Conservation (phyloP, 2,113 vertebrate genomes). For the Ornithorhynchus anatinus region DNA sequence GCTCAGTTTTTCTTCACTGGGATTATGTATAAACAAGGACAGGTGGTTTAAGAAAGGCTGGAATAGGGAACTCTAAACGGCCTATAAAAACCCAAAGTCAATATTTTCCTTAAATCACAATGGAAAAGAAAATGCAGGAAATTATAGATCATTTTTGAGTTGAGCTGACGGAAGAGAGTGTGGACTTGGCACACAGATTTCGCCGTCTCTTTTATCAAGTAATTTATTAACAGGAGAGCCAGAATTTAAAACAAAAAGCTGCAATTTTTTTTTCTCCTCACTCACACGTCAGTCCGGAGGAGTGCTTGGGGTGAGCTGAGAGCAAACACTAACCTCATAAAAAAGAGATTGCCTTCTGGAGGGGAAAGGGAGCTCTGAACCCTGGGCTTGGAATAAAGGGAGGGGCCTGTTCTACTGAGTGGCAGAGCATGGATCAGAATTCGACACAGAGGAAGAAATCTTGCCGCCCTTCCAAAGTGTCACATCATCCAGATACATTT, state of each 20-base stretch:
- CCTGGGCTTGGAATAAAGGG: background rate
- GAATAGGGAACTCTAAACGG: background rate
- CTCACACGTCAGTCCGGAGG: too few species aligned
- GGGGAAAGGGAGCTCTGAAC: background rate
- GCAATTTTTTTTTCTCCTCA: background rate
- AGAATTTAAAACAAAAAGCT: background rate
- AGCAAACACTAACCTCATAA: too few species aligned
- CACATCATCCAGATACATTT: background rate
- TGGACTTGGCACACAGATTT: background rate
- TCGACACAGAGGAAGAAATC: background rate
- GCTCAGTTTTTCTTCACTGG: background rate
- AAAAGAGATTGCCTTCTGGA: too few species aligned
- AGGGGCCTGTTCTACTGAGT: background rate
- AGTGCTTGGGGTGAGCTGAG: too few species aligned
- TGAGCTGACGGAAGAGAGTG: background rate
- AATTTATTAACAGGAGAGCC: background rate
- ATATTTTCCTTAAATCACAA: conserved; percentile 20
- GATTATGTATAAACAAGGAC: conserved; percentile 24
- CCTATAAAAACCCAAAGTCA: conserved; percentile 17
- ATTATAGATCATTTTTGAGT: background rate
- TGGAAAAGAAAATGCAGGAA: background rate
- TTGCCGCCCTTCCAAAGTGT: background rate
- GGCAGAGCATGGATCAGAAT: background rate
- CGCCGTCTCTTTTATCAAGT: background rate
- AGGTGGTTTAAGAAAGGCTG: background rate